Evolutionary conservation across 2,797 vertebrate genomes (phyloP).

Genomic region (Mus caroli): DNA sequence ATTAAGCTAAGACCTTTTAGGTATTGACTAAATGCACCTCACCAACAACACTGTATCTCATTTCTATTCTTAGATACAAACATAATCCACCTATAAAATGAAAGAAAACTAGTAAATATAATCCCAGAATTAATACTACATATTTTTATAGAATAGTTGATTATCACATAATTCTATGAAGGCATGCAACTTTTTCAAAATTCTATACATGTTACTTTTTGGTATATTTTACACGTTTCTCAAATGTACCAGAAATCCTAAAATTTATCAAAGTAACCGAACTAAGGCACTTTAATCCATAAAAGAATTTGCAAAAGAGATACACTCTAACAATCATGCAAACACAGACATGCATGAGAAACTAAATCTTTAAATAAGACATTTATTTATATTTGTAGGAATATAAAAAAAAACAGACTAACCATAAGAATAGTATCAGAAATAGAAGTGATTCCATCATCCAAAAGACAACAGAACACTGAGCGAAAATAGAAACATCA

Average conservation of each 20-base stretch:
- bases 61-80: constrained; percentile 14
- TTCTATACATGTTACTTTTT: constrained; percentile 35
- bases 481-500: constrained; percentile 80
- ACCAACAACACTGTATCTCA: background rate
- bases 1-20: background rate
- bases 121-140: background rate
- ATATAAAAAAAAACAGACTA: background rate
- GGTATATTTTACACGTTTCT: constrained; percentile 1
- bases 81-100: background rate
- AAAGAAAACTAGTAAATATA: constrained; percentile 1
- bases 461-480: constrained; percentile 14
- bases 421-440: background rate
- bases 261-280: background rate
- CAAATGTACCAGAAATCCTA: constrained; percentile 6
- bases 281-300: background rate
- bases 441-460: background rate
- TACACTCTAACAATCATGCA: background rate
- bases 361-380: background rate
- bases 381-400: background rate
- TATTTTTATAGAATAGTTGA: background rate
- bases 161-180: constrained; percentile 49
- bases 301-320: background rate
- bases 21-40: background rate
- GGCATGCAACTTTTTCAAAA: background rate
- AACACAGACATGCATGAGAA: background rate